These are phyloP conservation scores for Acrocera orbiculus DNA, from an alignment of 2,888 invertebrate genomes.

Conservation along the genomic window DNA sequence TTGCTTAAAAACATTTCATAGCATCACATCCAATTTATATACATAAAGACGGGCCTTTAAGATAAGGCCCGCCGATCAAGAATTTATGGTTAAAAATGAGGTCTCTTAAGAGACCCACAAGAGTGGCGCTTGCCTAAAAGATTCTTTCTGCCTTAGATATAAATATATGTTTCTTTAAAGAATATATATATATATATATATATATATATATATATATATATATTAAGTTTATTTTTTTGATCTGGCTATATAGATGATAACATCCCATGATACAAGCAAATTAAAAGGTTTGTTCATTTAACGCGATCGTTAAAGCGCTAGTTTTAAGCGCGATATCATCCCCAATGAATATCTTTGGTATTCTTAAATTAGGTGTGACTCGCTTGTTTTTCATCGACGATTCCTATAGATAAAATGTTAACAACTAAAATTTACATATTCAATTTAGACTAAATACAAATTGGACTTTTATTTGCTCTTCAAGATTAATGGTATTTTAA, in stretches of 20 bases:
- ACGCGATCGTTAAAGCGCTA: constrained; percentile 16
- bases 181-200: not conserved
- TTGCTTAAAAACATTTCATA: constrained; percentile 5
- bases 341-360: no score
- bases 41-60: constrained; percentile 10
- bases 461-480: no score
- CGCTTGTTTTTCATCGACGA: no score
- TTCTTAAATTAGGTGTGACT: no score
- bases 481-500: no score
- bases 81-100: constrained; percentile 9
- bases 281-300: constrained; percentile 19
- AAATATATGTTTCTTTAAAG: no score
- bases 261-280: constrained; percentile 17
- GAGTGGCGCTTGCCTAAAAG: constrained; percentile 4
- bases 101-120: constrained; percentile 1
- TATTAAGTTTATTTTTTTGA: constrained; percentile 10
- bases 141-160: no score
- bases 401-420: no score
- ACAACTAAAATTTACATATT: no score
- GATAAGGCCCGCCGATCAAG: constrained; percentile 10
- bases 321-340: no score
- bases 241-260: constrained; percentile 14
- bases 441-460: no score
- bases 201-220: constrained; percentile 6
- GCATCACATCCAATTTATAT: no score